Percentiles rank a stretch among this genome's conserved stretches.
These are phyloP conservation scores for Dryomyza anilis DNA, from an alignment of 2,888 invertebrate genomes.

Conservation along the genomic window DNA sequence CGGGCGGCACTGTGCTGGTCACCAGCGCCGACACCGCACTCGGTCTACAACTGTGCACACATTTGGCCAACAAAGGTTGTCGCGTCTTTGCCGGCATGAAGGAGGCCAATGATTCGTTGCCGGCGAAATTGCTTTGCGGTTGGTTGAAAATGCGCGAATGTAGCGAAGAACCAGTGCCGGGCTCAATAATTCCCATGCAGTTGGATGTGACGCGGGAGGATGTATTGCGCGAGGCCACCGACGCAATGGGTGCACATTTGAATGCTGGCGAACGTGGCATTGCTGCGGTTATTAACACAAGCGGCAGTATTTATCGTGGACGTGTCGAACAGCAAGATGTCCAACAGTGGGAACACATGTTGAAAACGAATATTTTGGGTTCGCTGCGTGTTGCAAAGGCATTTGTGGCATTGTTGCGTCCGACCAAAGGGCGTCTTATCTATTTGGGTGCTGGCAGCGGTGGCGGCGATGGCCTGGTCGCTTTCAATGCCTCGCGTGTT, in stretches of 20 bases:
- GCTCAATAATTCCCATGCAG: conserved; percentile 72
- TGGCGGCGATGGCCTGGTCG: conserved; percentile 64
- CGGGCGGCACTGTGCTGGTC: conserved; percentile 74
- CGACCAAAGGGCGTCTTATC: conserved; percentile 70
- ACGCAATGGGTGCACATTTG: conserved; percentile 77
- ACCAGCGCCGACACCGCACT: conserved; percentile 81
- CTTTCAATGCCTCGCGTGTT: conserved; percentile 69
- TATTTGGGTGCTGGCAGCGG: conserved; percentile 66
- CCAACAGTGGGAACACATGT: conserved; percentile 69
- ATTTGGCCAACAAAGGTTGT: conserved; percentile 74
- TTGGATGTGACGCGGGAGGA: conserved; percentile 83
- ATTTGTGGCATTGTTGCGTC: conserved; percentile 74
- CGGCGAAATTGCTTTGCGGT: conserved; percentile 67
- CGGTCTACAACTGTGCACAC: conserved; percentile 77
- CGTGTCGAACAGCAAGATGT: conserved; percentile 70
- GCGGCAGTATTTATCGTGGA: conserved; percentile 76
- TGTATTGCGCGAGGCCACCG: conserved; percentile 77
- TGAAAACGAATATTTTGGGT: conserved; percentile 74
- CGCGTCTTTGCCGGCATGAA: conserved; percentile 78
- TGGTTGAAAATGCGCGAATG: conserved; percentile 69
- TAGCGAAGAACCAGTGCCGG: conserved; percentile 58
- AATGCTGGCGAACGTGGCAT: conserved; percentile 83
- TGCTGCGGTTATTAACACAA: conserved; percentile 82
- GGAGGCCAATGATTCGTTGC: conserved; percentile 65
- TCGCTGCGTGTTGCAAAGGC: conserved; percentile 76